Evolutionary conservation across 2,888 invertebrate genomes (phyloP).

Genomic region (Andrena haemorrhoa): DNA sequence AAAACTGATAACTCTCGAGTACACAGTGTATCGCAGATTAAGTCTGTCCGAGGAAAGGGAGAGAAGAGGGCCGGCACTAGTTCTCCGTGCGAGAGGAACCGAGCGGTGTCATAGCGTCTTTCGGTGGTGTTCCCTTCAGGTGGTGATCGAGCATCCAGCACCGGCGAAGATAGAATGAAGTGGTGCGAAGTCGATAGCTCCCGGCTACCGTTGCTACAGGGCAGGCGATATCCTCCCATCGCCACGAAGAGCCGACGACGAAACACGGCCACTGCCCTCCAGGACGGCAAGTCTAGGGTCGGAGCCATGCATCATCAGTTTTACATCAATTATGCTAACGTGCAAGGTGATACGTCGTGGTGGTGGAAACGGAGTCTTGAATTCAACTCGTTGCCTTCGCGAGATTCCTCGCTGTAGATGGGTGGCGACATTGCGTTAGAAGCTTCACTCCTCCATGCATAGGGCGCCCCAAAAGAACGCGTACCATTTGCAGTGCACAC

Average conservation of each 20-base stretch:
- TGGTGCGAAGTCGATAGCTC: conserved; percentile 75
- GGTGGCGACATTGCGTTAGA: background rate
- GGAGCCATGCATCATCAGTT: conserved; percentile 73
- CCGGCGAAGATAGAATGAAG: conserved; percentile 71
- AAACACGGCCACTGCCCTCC: conserved; percentile 41
- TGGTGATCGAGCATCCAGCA: background rate
- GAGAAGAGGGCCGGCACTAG: conserved; percentile 47
- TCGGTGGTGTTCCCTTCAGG: conserved; percentile 11
- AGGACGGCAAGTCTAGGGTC: conserved; percentile 63
- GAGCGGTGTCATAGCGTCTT: conserved; percentile 48
- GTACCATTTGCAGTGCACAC: background rate
- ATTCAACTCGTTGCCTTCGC: background rate
- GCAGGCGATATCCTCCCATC: conserved; percentile 68
- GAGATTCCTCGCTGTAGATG: background rate
- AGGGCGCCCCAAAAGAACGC: background rate
- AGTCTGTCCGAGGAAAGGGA: conserved; percentile 41
- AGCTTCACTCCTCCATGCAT: background rate
- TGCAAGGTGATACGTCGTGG: conserved; percentile 67
- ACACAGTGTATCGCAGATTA: conserved; percentile 67
- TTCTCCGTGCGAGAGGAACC: conserved; percentile 47
- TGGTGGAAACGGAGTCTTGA: background rate
- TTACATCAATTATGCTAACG: conserved; percentile 66
- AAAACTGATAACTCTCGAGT: conserved; percentile 68
- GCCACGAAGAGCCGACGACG: conserved; percentile 66
- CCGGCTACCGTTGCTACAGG: conserved; percentile 70